Conservation (phyloP, 2,797 vertebrate genomes). For the Morus bassanus region DNA sequence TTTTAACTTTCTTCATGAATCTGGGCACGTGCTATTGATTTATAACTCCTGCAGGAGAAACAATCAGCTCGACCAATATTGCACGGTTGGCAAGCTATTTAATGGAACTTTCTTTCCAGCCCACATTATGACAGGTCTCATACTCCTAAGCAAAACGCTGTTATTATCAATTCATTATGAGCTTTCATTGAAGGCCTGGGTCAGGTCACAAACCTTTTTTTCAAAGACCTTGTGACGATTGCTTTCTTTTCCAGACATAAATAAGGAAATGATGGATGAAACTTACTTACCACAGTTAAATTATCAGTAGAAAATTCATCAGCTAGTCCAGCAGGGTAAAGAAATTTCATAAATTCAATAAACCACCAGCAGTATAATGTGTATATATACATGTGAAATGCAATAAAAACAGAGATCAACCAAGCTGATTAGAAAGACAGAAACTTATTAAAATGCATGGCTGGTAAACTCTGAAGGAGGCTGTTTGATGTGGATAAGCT, state of each 20-base stretch:
- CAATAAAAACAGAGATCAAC: background rate
- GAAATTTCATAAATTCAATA: constrained; percentile 17
- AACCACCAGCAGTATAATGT: background rate
- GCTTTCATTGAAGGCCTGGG: background rate
- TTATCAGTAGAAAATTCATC: constrained; percentile 6
- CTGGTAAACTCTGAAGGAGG: background rate
- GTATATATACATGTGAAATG: background rate
- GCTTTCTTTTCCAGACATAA: constrained; percentile 23
- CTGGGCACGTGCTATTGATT: background rate
- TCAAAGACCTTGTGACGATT: background rate
- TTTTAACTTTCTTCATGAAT: background rate
- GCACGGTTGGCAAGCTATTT: background rate
- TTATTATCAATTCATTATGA: constrained; percentile 36
- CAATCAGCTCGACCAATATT: background rate
- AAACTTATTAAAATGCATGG: background rate
- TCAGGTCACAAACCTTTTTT: background rate
- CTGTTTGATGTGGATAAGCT: background rate
- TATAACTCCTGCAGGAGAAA: background rate
- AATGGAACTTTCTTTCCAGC: background rate
- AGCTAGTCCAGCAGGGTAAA: background rate
- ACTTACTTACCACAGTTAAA: background rate
- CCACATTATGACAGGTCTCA: background rate
- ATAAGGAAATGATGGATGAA: constrained; percentile 42
- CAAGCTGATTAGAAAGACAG: background rate
- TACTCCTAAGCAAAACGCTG: background rate